phyloP scores from a whole-genome alignment of 2,797 vertebrate genomes.

The Lutjanus campechanus region DNA sequence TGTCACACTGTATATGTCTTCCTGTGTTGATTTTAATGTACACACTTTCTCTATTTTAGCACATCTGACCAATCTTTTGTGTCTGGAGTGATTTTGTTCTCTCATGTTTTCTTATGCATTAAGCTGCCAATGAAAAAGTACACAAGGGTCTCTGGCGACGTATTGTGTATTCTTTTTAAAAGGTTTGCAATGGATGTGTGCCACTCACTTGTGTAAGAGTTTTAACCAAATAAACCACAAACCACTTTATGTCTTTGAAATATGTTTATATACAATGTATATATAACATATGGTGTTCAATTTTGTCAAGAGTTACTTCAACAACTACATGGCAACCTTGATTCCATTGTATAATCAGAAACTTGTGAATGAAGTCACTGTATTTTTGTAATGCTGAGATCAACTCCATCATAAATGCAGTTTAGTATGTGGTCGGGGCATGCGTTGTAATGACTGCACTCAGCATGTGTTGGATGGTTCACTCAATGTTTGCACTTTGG shows the following conservation, averaged over 20 bases:
- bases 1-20: conserved; percentile 64
- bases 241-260: conserved; percentile 67
- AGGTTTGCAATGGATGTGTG: conserved; percentile 91
- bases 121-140: conserved; percentile 84
- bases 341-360: conserved; percentile 90
- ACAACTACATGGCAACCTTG: conserved; percentile 76
- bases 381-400: conserved; percentile 70
- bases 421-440: conserved; percentile 87
- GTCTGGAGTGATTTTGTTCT: conserved; percentile 62
- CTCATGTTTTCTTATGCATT: conserved; percentile 67
- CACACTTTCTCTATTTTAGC: conserved; percentile 56
- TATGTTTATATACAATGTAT: conserved; percentile 86
- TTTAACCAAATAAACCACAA: conserved; percentile 69
- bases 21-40: conserved; percentile 62
- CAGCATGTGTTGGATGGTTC: conserved; percentile 96
- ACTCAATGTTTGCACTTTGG: conserved; percentile 93
- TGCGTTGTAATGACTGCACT: conserved; percentile 92
- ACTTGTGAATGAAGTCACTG: conserved; percentile 75
- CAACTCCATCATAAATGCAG: conserved; percentile 72
- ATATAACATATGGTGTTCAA: conserved; percentile 84
- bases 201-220: conserved; percentile 75
- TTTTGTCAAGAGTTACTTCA: conserved; percentile 69
- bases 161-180: conserved; percentile 90
- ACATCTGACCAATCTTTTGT: conserved; percentile 58
- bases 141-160: conserved; percentile 85